Percentiles rank a stretch among this genome's conserved stretches.
Conservation (phyloP, 2,888 invertebrate species). For the Eurytoma adleriae region DNA sequence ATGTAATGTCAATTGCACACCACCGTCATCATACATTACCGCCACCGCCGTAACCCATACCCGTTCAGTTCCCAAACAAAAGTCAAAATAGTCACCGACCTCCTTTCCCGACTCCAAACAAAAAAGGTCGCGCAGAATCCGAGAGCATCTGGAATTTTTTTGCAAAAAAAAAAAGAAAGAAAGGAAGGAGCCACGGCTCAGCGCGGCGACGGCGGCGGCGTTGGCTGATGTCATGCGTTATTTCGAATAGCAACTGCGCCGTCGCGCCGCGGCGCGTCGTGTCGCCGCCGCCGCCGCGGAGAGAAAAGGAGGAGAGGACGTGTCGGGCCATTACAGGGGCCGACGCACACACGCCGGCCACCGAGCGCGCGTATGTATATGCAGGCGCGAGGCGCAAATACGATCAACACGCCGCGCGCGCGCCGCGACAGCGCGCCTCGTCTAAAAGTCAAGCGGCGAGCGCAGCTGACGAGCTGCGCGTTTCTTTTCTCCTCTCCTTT, state of each 20-base stretch:
- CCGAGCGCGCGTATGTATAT: slow-evolving; percentile 10
- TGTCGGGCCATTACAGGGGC: slow-evolving; percentile 32
- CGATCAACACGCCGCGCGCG: slow-evolving; percentile 18
- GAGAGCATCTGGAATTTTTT: slow-evolving; percentile 4
- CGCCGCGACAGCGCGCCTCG: not conserved
- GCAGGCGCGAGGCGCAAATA: slow-evolving; percentile 29
- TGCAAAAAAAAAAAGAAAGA: not conserved
- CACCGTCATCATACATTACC: too few relatives aligned
- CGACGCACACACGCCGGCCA: not conserved
- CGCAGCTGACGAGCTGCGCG: slow-evolving; percentile 8
- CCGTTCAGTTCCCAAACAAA: too few relatives aligned
- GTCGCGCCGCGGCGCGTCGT: slow-evolving; percentile 4
- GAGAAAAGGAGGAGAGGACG: not conserved
- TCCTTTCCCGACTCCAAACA: not conserved
- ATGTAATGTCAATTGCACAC: too few relatives aligned
- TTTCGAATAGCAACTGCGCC: slow-evolving; percentile 29
- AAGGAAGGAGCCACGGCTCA: not conserved
- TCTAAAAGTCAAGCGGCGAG: slow-evolving; percentile 15
- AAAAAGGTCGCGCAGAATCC: not conserved
- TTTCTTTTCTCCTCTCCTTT: not conserved
- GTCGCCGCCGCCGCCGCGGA: not conserved
- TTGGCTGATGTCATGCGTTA: slow-evolving; percentile 50
- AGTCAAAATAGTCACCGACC: not conserved
- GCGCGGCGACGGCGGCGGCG: not conserved
- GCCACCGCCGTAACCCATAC: too few relatives aligned